phyloP scores from a whole-genome alignment of 2,888 invertebrate genomes.

The Cartodere bifasciata region DNA sequence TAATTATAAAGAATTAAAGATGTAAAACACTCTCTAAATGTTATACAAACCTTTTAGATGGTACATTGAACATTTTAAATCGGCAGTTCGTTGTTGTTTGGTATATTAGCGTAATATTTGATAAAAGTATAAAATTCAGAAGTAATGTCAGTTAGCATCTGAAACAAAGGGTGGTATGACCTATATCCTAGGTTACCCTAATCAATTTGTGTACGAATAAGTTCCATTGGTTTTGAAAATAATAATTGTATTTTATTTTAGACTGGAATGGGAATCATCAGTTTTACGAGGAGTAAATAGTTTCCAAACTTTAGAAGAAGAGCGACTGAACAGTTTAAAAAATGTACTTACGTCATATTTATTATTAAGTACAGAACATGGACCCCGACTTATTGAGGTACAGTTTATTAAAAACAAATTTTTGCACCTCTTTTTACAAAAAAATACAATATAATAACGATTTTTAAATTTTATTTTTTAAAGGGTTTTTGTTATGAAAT shows the following conservation, averaged over 20 bases:
- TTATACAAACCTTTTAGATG: no score
- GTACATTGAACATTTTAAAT: no score
- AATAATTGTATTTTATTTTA: slow-evolving; percentile 22
- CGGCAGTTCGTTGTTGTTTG: no score
- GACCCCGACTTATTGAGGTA: slow-evolving; percentile 65
- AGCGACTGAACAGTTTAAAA: slow-evolving; percentile 71
- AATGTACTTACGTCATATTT: slow-evolving; percentile 52
- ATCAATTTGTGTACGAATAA: no score
- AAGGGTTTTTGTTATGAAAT: neutral
- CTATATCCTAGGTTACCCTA: no score
- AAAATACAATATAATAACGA: neutral
- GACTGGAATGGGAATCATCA: slow-evolving; percentile 86
- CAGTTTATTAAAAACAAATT: slow-evolving; percentile 12
- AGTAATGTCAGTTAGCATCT: no score
- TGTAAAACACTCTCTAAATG: no score
- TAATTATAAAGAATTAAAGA: no score
- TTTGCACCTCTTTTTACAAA: neutral
- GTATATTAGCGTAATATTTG: no score
- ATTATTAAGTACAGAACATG: slow-evolving; percentile 55
- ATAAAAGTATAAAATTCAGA: no score
- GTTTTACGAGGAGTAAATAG: slow-evolving; percentile 76
- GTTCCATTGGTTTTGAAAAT: no score
- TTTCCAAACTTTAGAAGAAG: slow-evolving; percentile 81
- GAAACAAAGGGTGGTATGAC: no score
- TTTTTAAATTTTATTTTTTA: slow-evolving; percentile 1